Conservation (phyloP, 2,113 vertebrate species). For the Ctenodactylus gundi region DNA sequence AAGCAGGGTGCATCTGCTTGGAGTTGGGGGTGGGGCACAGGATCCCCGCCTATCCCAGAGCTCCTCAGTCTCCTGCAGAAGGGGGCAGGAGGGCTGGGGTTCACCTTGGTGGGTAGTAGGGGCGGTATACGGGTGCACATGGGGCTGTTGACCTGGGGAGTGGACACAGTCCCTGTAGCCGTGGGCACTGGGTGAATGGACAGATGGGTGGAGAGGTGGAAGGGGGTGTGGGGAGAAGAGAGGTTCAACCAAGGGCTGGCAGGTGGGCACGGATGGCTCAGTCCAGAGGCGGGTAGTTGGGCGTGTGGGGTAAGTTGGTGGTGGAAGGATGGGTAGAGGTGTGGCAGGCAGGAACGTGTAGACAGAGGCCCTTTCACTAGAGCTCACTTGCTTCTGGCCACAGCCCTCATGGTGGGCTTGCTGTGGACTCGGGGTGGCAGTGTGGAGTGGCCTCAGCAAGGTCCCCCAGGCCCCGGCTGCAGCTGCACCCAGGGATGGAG, state of each 20-base stretch:
- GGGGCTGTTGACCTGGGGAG: rapidly evolving
- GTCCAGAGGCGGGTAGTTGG: not conserved
- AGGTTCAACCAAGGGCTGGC: too few species aligned
- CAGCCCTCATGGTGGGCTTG: rapidly evolving
- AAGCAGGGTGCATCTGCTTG: slow-evolving; percentile 31
- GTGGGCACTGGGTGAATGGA: not conserved
- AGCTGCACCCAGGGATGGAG: not conserved
- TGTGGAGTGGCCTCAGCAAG: not conserved
- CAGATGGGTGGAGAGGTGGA: not conserved
- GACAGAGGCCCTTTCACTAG: not conserved
- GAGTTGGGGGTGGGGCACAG: not conserved
- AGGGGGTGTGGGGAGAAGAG: too few species aligned
- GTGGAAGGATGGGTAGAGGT: not conserved
- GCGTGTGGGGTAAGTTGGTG: too few species aligned
- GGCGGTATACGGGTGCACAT: not conserved
- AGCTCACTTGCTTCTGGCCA: not conserved
- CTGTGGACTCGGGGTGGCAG: not conserved
- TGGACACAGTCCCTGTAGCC: rapidly evolving
- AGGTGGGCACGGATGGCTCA: too few species aligned
- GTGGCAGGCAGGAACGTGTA: too few species aligned
- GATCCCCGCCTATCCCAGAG: not conserved
- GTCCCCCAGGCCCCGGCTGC: not conserved
- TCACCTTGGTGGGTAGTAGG: not conserved
- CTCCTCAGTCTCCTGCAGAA: not conserved
- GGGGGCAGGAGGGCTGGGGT: not conserved